A percentile compares a stretch with the other conserved stretches of the same genome.
phyloP scores from a whole-genome alignment of 2,888 invertebrate genomes.

The Anticlea derivata region DNA sequence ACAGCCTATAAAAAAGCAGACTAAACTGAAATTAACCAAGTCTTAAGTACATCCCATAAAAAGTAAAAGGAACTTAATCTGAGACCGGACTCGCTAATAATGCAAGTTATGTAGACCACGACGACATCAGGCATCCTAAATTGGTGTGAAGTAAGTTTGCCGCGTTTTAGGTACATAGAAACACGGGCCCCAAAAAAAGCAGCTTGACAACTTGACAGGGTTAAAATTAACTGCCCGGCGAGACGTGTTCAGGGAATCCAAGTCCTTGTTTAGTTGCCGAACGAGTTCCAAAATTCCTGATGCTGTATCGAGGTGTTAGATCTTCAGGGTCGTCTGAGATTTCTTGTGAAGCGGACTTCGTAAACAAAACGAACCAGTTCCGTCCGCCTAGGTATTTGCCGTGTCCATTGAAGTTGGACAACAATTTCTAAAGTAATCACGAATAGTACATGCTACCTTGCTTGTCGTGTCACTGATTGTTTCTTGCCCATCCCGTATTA shows the following conservation, averaged over 20 bases:
- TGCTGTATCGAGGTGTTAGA: constrained; percentile 52
- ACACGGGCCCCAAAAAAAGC: constrained; percentile 44
- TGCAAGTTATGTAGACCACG: constrained; percentile 28
- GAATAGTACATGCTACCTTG: too few relatives aligned
- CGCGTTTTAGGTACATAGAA: constrained; percentile 47
- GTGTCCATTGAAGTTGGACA: constrained; percentile 1
- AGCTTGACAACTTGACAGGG: constrained; percentile 55
- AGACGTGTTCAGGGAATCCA: constrained; percentile 64
- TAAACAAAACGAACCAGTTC: constrained; percentile 25
- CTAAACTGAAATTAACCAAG: constrained; percentile 16
- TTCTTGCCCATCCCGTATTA: too few relatives aligned
- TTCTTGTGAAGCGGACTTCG: constrained; percentile 19
- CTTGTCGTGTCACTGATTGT: too few relatives aligned
- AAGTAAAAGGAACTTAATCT: constrained; percentile 22
- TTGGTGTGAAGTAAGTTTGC: constrained; percentile 52
- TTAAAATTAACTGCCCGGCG: constrained; percentile 59
- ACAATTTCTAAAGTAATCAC: background rate
- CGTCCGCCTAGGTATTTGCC: constrained; percentile 5
- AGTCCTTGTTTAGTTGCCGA: constrained; percentile 56
- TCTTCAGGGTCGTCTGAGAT: constrained; percentile 46
- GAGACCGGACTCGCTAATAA: constrained; percentile 23
- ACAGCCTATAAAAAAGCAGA: constrained; percentile 20
- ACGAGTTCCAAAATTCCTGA: constrained; percentile 55
- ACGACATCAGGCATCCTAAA: constrained; percentile 35
- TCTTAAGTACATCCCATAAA: constrained; percentile 21